Evolutionary conservation across 2,113 vertebrate species (phyloP), one percentile per base, ranked within the genome.

Genomic region (Enhydra lutris): DNA sequence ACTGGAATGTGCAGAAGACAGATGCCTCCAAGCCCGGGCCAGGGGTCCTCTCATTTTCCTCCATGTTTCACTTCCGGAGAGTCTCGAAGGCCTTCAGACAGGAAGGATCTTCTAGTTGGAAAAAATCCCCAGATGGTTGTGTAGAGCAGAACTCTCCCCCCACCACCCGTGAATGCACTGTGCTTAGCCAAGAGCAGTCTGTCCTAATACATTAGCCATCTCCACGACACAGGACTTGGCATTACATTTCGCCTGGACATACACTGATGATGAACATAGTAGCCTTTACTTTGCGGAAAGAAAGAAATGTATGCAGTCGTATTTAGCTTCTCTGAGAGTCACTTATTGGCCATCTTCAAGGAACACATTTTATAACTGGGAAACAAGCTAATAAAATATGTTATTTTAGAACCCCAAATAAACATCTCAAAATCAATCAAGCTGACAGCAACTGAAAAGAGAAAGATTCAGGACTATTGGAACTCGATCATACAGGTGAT

Each of bases 331-430:
- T 85, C 59, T 80, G 57, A 94, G 45, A n/a, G 73, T 90, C 20
- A 69, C 42, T 87, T 93, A 63, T 65, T 84, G 84, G 23, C 34
- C 34, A 83, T 79, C 42, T 71, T 78, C 24, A 83, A 8, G 11
- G 3, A 61, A 67, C 2, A 87, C 11, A 78, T 61, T 69, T 91
- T 92, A 84, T 8, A 83, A 78, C 2, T 4, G 61, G 47, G 50
- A 93, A 93, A 73, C 7, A 91, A 81, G 3, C n/a, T 65, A 85
- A 87, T 89, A 74, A 92, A 95, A 87, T 61, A 73, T 29, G n/a
- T 59, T 91, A 94, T 81, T 76, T 89, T 47, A 65, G 3, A 59
- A 4, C 20, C 42, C 17, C 34, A 59, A 78, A 83, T 57, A 92
- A 95, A 63, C 14, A 88, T 45, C 13, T 79, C 26, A 86, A 65